Conservation (phyloP, 2,797 vertebrate genomes). For the Tragelaphus eurycerus region DNA sequence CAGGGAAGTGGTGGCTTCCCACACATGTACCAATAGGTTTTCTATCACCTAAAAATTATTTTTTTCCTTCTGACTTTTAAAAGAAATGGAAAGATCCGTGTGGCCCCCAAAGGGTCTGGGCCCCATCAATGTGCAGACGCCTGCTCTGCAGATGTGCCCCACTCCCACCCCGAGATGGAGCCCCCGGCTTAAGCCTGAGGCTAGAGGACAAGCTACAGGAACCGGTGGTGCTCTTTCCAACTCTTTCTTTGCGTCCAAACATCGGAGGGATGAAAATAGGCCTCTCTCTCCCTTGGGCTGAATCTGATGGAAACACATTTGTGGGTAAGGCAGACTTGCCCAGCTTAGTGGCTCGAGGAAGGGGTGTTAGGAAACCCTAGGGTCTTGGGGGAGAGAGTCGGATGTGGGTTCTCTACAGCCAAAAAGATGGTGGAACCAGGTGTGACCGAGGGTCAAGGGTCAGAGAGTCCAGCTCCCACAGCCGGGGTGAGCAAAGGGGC, state of each 20-base stretch:
- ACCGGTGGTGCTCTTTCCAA: rapidly evolving
- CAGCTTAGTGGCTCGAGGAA: neutral
- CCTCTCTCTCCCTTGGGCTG: neutral
- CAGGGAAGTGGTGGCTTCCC: neutral
- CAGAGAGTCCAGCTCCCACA: neutral
- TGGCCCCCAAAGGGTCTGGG: too few species aligned
- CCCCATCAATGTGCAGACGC: rapidly evolving
- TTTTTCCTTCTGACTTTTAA: neutral
- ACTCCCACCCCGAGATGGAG: too few species aligned
- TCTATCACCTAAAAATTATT: neutral
- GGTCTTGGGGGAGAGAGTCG: neutral
- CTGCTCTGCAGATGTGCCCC: rapidly evolving
- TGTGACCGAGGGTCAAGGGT: rapidly evolving
- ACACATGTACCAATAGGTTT: neutral
- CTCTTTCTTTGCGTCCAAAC: neutral
- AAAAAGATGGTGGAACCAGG: rapidly evolving
- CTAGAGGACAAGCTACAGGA: neutral
- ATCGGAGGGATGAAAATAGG: neutral
- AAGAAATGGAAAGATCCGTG: neutral
- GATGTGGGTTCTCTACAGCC: neutral
- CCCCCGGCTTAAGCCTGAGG: neutral
- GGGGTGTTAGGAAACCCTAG: neutral
- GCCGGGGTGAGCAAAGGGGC: neutral
- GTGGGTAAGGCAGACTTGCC: neutral
- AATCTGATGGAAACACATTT: neutral